phyloP scores from a whole-genome alignment of 2,113 vertebrate species.

The Apodemus speciosus region DNA sequence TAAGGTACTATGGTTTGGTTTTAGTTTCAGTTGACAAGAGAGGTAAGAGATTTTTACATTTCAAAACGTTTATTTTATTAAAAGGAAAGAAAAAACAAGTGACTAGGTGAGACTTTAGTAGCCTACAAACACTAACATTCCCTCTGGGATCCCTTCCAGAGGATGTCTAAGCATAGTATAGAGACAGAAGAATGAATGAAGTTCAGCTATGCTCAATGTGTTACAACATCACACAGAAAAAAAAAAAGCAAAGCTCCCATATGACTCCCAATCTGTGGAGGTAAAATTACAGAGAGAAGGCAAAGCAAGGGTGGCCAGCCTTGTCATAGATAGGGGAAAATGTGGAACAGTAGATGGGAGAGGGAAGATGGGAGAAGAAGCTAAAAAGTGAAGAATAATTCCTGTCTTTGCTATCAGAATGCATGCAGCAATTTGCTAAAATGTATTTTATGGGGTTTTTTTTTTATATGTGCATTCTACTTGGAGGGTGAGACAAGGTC shows the following conservation, averaged over 20 bases:
- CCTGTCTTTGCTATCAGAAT: not conserved
- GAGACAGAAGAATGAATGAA: slow-evolving; percentile 24
- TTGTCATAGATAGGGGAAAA: not conserved
- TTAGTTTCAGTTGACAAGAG: not conserved
- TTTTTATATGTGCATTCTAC: too few relatives aligned
- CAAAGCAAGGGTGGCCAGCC: not conserved
- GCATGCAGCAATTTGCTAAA: not conserved
- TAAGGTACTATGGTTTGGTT: not conserved
- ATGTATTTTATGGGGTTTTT: not conserved
- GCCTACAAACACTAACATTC: not conserved
- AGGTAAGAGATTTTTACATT: not conserved
- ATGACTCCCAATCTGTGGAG: not conserved
- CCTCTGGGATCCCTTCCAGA: not conserved
- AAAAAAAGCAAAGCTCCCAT: not conserved
- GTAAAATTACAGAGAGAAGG: not conserved
- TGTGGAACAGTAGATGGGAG: too few relatives aligned
- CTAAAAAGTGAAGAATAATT: not conserved
- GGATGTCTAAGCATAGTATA: not conserved
- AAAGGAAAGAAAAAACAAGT: not conserved
- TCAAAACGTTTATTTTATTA: not conserved
- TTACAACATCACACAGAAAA: not conserved
- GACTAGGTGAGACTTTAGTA: not conserved
- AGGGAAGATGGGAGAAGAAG: rapidly evolving
- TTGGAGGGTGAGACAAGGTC: too few relatives aligned
- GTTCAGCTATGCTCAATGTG: not conserved